phyloP scores from a whole-genome alignment of 2,113 vertebrate species.

The Phrynocephalus versicolor region DNA sequence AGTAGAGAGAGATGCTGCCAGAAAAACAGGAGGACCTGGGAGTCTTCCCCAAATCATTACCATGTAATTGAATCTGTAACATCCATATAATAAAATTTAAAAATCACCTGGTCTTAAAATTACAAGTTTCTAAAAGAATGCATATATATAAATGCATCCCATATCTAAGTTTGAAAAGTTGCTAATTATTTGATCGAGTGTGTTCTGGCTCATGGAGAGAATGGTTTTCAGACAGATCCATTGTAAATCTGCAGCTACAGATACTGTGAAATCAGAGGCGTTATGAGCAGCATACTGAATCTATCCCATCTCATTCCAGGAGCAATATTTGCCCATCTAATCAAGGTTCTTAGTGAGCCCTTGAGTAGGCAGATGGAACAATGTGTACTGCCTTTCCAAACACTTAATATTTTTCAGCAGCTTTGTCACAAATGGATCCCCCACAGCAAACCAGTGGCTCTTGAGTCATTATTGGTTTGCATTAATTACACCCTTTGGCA shows the following conservation, averaged over 20 bases:
- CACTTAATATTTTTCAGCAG: not conserved
- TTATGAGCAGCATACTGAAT: not conserved
- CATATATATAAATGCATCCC: too few relatives aligned
- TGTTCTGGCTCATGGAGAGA: not conserved
- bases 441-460: constrained; percentile 7
- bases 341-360: not conserved
- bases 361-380: not conserved
- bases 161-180: not conserved
- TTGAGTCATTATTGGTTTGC: constrained; percentile 1
- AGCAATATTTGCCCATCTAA: not conserved
- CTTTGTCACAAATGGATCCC: not conserved
- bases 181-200: not conserved
- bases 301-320: accelerated
- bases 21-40: not conserved
- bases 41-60: not conserved
- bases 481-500: constrained; percentile 41
- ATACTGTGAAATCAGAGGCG: not conserved
- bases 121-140: not conserved
- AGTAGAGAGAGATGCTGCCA: not conserved
- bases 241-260: not conserved
- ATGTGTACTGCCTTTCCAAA: not conserved
- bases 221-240: not conserved
- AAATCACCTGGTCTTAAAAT: not conserved
- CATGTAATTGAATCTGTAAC: not conserved
- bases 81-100: not conserved